Percentiles rank a stretch among this genome's conserved stretches.
Conservation (phyloP, 2,888 invertebrate genomes). For the Drosophila glabriapex region DNA sequence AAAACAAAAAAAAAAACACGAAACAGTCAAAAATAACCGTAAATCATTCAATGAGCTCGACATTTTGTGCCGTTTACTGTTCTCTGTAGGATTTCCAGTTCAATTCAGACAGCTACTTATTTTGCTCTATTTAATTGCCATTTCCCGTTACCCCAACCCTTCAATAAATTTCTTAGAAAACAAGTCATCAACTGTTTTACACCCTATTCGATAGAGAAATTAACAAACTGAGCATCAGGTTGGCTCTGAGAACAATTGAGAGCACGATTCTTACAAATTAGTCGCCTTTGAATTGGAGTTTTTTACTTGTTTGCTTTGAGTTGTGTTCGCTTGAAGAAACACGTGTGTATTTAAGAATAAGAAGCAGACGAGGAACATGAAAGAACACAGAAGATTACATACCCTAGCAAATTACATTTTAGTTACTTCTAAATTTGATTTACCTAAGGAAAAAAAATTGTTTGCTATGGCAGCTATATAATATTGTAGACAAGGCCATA, state of each 20-base stretch:
- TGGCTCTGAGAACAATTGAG: not conserved
- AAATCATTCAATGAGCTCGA: slow-evolving; percentile 58
- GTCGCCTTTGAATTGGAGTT: not conserved
- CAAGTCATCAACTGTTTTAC: not conserved
- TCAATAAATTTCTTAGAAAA: slow-evolving; percentile 9
- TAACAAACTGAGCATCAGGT: not conserved
- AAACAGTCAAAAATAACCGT: slow-evolving; percentile 13
- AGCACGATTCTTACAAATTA: slow-evolving; percentile 3
- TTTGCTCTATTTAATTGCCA: slow-evolving; percentile 42
- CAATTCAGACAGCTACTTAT: slow-evolving; percentile 19
- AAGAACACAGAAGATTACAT: not conserved
- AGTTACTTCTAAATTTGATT: not conserved
- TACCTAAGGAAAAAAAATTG: not conserved
- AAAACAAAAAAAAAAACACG: not conserved
- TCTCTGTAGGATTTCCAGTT: slow-evolving; percentile 18
- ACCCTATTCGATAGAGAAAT: not conserved
- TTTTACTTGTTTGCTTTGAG: slow-evolving; percentile 7
- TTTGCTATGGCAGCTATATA: not conserved
- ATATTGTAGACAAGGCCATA: not conserved
- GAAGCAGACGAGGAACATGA: not conserved
- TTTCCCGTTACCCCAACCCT: slow-evolving; percentile 37
- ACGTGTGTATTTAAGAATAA: slow-evolving; percentile 26
- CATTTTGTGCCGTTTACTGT: slow-evolving; percentile 43
- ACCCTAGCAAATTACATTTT: not conserved
- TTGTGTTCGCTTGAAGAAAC: slow-evolving; percentile 23